Evolutionary conservation across 1,140 invertebrate species (phyloP).

Genomic region (Nephotettix cincticeps): DNA sequence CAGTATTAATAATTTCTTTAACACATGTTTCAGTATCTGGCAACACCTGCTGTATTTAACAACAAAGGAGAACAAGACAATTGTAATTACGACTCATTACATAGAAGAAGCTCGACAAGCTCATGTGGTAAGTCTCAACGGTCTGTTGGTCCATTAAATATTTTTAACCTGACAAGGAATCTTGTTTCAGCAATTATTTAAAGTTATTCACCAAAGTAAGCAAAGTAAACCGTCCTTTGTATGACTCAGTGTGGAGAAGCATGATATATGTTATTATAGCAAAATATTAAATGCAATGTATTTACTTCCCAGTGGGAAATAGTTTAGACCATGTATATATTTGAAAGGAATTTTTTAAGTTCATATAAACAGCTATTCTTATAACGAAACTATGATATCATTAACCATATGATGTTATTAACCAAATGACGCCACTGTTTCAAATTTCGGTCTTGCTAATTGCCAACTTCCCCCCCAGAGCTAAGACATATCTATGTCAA

Average conservation of each 20-base stretch:
- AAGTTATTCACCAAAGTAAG: neutral
- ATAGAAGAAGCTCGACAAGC: conserved; percentile 89
- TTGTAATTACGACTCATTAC: conserved; percentile 95
- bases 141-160: neutral
- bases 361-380: too few species aligned
- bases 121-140: conserved; percentile 57
- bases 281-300: neutral
- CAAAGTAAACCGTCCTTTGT: neutral
- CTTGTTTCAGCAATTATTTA: neutral
- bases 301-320: too few species aligned
- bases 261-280: neutral
- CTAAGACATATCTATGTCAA: too few species aligned
- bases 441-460: too few species aligned
- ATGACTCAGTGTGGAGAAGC: neutral
- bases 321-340: too few species aligned
- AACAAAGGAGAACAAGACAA: conserved; percentile 62
- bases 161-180: neutral
- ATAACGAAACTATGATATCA: too few species aligned
- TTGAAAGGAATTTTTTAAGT: too few species aligned
- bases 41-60: conserved; percentile 76
- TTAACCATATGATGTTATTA: too few species aligned
- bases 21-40: conserved; percentile 74
- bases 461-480: too few species aligned
- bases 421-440: too few species aligned
- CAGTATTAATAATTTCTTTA: neutral